These are phyloP conservation scores for Brenthis hecate DNA, from an alignment of 2,888 invertebrate species.

Conservation along the genomic window DNA sequence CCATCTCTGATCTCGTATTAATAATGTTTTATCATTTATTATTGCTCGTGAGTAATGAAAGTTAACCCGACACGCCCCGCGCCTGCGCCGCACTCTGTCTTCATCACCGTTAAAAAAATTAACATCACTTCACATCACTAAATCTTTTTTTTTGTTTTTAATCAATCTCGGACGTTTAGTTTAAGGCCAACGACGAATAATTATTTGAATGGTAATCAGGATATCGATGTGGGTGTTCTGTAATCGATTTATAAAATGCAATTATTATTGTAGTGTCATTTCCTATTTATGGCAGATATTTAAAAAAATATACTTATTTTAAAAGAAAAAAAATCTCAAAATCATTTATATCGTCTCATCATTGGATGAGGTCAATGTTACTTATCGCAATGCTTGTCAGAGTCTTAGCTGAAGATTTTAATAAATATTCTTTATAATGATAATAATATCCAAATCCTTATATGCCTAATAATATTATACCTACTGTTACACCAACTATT, in stretches of 20 bases:
- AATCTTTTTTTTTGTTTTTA: slow-evolving; percentile 53
- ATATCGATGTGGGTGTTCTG: slow-evolving; percentile 30
- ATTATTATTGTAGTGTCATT: slow-evolving; percentile 7
- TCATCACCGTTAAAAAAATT: slow-evolving; percentile 71
- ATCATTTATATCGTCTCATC: too few relatives aligned
- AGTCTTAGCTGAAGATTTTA: too few relatives aligned
- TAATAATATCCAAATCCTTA: too few relatives aligned
- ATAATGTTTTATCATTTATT: slow-evolving; percentile 83
- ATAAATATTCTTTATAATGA: too few relatives aligned
- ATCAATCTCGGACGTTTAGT: slow-evolving; percentile 50
- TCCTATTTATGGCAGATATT: not conserved
- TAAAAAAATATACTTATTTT: not conserved
- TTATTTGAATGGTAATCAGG: slow-evolving; percentile 55
- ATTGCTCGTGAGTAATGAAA: slow-evolving; percentile 79
- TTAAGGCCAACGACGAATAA: slow-evolving; percentile 58
- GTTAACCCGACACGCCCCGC: slow-evolving; percentile 77
- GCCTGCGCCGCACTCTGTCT: slow-evolving; percentile 72
- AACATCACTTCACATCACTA: slow-evolving; percentile 47
- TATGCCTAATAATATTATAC: too few relatives aligned
- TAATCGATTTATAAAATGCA: slow-evolving; percentile 14
- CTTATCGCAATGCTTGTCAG: too few relatives aligned
- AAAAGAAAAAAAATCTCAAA: too few relatives aligned
- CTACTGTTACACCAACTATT: too few relatives aligned
- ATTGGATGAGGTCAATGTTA: too few relatives aligned
- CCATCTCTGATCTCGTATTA: slow-evolving; percentile 74